Base-by-base conservation (phyloP, 1,140 invertebrate genomes). In the Harlomillsia oculata region DNA sequence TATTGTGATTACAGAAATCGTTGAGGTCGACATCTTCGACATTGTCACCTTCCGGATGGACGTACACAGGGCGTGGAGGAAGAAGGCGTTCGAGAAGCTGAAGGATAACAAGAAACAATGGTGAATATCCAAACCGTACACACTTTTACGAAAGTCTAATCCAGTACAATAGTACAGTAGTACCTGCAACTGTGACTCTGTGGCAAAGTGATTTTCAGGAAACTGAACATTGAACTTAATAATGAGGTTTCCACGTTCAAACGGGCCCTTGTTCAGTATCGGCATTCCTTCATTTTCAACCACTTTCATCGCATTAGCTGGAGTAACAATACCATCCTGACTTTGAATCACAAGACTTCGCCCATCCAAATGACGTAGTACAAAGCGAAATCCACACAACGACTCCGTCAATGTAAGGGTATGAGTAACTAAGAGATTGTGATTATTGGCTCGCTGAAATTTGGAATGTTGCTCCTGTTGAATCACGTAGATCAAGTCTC, bases 271-370 rank as follows among this genome's bases (percentile, higher is more conserved):
- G 65, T 84, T 82, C 8, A 79, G 74, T n/a, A n/a, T n/a, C 0
- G 93, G 93, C 93, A 97, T 97, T 5, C 93, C 93, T 73, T 94
- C 89, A 23, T 80, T 81, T 53, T 78, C 73, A 37, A 97, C 78
- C 58, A 81, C 26, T 43, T 53, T 37, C 14, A 56, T 25, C 14
- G 53, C 46, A 49, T 61, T 62, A 71, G 69, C 75, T 58, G 84
- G 83, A 64, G 81, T 80, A 8, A 89, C 78, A 56, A 83, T 75
- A 37, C 88, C 89, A 26, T 84, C 77, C 37, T 79, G 70, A 60
- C 82, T 80, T 69, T 74, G 80, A 25, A 95, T 75, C 32, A 89
- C 72, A 28, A 95, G 71, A 59, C 82, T 79, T 29, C 88, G 74
- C 2, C 85, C 85, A 74, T 95, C 90, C 44, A 95, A 75, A 71